phyloP scores from a whole-genome alignment of 2,113 vertebrate species.

The Haliaeetus leucogaster region DNA sequence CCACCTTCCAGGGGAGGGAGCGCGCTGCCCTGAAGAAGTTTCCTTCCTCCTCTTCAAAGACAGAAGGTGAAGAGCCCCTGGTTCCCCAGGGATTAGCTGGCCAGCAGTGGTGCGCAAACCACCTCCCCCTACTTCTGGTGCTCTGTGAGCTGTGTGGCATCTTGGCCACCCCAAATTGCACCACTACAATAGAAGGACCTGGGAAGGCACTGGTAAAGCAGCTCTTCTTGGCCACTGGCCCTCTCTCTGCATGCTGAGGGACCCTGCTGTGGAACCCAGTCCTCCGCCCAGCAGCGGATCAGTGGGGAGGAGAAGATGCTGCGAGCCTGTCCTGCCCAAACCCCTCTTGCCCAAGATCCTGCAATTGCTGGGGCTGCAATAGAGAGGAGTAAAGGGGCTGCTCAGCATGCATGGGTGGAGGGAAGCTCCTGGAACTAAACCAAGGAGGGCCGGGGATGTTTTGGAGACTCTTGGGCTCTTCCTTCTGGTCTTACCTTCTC shows the following conservation, averaged over 20 bases:
- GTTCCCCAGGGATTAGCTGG: not conserved
- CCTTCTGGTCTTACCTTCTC: not conserved
- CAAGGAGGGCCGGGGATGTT: not conserved
- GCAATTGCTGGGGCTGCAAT: fast-evolving
- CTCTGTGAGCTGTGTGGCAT: not conserved
- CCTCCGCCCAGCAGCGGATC: not conserved
- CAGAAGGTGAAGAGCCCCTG: not conserved
- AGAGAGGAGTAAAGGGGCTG: not conserved
- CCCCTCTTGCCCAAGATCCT: not conserved
- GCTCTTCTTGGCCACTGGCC: not conserved
- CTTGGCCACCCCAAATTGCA: not conserved
- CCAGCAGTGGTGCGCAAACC: not conserved
- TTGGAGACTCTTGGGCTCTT: not conserved
- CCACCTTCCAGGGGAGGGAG: not conserved
- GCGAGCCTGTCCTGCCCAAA: not conserved
- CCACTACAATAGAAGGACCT: not conserved
- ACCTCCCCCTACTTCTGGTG: not conserved
- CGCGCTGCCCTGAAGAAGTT: not conserved
- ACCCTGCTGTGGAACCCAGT: not conserved
- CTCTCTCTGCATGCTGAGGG: not conserved
- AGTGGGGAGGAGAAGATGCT: fast-evolving
- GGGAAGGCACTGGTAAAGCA: not conserved
- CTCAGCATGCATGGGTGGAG: fast-evolving
- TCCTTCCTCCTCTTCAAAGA: not conserved
- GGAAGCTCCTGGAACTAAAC: not conserved